Conservation (phyloP, 2,797 vertebrate species). For the Pipistrellus nathusii region DNA sequence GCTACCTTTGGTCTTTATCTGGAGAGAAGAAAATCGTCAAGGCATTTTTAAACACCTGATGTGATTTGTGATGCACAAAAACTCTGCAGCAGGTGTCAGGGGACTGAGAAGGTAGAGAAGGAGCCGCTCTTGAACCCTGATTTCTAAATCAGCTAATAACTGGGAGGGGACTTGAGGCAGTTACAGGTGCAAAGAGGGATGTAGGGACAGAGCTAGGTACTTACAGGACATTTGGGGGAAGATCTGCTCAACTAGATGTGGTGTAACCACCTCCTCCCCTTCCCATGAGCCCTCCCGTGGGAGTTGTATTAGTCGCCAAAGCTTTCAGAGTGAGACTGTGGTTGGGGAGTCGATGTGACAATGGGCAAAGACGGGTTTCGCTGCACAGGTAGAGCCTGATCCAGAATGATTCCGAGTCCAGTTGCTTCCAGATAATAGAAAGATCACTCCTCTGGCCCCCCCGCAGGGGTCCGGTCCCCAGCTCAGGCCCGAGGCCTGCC, state of each 20-base stretch:
- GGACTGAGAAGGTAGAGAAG: neutral
- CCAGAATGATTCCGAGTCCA: neutral
- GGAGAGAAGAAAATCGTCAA: neutral
- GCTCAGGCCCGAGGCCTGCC: conserved; percentile 4
- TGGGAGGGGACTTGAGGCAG: neutral
- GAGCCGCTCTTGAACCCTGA: neutral
- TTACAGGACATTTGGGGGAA: neutral
- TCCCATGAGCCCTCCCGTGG: neutral
- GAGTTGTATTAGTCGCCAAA: neutral
- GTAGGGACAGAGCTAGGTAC: neutral
- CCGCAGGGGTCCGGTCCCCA: neutral
- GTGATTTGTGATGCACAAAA: neutral
- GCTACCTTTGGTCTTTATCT: neutral
- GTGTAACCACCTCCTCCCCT: neutral
- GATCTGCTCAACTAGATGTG: neutral
- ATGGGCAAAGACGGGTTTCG: neutral
- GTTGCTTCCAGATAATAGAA: neutral
- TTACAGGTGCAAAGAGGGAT: neutral
- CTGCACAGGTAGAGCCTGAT: neutral
- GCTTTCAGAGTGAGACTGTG: neutral
- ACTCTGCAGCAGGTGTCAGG: neutral
- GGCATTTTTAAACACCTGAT: neutral
- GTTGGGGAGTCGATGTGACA: neutral
- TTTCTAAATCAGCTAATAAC: neutral
- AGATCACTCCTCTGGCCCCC: neutral